Evolutionary conservation across 2,888 invertebrate genomes (phyloP).

Genomic region (Gastracanthus pulcherrimus): DNA sequence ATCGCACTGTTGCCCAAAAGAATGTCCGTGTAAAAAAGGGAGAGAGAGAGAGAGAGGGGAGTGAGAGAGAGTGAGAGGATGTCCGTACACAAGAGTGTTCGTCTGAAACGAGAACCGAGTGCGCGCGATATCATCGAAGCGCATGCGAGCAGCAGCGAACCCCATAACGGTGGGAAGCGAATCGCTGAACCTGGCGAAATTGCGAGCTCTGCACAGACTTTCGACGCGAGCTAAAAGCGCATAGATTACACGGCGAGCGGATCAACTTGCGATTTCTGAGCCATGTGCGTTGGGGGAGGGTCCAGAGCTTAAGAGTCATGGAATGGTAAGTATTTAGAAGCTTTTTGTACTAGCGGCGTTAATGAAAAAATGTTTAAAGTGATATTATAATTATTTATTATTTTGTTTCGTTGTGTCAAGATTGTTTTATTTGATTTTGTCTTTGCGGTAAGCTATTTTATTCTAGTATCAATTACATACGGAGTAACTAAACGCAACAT

Average conservation of each 20-base stretch:
- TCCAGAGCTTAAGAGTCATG: background rate
- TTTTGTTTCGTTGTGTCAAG: no score
- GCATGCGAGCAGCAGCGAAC: background rate
- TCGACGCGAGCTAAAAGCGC: conserved; percentile 3
- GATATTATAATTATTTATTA: no score
- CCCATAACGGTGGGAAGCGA: background rate
- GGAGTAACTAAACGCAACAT: no score
- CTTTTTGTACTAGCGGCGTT: no score
- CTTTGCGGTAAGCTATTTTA: no score
- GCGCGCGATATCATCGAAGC: background rate
- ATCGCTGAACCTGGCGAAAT: background rate
- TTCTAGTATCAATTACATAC: no score
- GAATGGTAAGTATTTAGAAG: no score
- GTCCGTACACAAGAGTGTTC: no score
- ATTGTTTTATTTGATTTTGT: no score
- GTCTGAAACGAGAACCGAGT: no score
- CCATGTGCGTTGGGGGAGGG: background rate
- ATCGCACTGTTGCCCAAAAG: background rate
- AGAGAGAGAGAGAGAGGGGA: background rate
- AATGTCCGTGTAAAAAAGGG: background rate
- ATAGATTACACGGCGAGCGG: background rate
- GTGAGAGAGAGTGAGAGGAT: no score
- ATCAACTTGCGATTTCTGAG: background rate
- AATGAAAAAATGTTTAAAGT: no score
- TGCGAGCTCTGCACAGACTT: conserved; percentile 8